Evolutionary conservation across 2,113 vertebrate species (phyloP), one percentile per base, ranked within the genome.

Genomic region (Lepus timidus): DNA sequence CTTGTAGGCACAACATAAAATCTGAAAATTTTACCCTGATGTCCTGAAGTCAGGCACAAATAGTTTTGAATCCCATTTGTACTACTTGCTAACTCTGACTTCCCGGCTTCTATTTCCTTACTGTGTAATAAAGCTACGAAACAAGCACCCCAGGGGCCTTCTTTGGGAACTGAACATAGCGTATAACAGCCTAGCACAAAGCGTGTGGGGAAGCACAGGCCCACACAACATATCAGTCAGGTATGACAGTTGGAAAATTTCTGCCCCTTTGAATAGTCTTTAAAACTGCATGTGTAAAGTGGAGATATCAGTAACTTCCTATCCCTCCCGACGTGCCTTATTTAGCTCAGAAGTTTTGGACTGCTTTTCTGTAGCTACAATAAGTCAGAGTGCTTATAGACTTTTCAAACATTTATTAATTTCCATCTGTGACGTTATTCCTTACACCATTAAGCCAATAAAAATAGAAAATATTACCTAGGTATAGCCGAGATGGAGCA

Each of bases 271-370:
- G n/a, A 39, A 25, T 84, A 16, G 9, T 39, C 14, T 75, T 93
- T 33, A 86, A 93, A 76, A 58, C 44, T 33, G 65, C 7, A 8
- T 14, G 0, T 64, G 27, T 36, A 27, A 75, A 75, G 23, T 9
- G 36, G 1, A 44, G 33, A 29, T 33, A 78, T 76, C 4, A 61
- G n/a, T 9, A 49, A 27, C 71, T 49, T 5, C 1, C 9, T 55
- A 1, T 9, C 22, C 6, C 71, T 36, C 31, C 31, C 61, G 36
- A 2, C 2, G 0, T 49, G 25, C 5, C 12, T 0, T 44, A 12
- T 19, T 11, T 0, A 9, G 13, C 23, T 61, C 12, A 10, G 17
- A 17, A 1, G 17, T 12, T 19, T 22, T 33, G 4, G 9, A 9
- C 23, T 78, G 27, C 8, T 51, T 67, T 80, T 67, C 9, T 29